Conservation (phyloP, 2,888 invertebrate genomes). For the Tridacna crocea region DNA sequence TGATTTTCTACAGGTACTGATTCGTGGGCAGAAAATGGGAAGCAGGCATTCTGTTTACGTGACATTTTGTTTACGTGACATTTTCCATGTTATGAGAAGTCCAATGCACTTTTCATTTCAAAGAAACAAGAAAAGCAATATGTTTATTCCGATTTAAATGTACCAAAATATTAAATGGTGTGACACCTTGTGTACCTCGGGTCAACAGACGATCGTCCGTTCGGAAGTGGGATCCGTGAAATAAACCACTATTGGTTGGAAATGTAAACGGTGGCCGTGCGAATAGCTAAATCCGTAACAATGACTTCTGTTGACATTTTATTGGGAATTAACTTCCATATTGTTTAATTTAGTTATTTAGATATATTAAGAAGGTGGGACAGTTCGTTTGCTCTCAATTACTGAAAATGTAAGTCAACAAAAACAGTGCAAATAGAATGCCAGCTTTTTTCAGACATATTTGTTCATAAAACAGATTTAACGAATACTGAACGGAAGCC, state of each 20-base stretch:
- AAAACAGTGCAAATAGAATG: slow-evolving; percentile 21
- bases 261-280: slow-evolving; percentile 42
- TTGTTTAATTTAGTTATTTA: slow-evolving; percentile 72
- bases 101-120: no score
- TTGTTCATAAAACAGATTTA: slow-evolving; percentile 27
- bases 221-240: slow-evolving; percentile 40
- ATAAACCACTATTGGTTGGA: slow-evolving; percentile 42
- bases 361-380: slow-evolving; percentile 62
- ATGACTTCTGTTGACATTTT: slow-evolving; percentile 40
- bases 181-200: not conserved
- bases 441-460: slow-evolving; percentile 23
- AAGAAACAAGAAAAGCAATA: no score
- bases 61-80: no score
- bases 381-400: slow-evolving; percentile 52
- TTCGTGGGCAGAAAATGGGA: no score
- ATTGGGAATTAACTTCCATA: slow-evolving; percentile 52
- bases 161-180: no score
- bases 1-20: no score
- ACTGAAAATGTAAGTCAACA: slow-evolving; percentile 59
- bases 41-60: no score
- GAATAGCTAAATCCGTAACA: slow-evolving; percentile 29
- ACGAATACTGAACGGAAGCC: not conserved
- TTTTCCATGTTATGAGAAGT: no score
- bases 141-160: no score
- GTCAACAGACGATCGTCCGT: slow-evolving; percentile 14